Conservation (phyloP, 2,888 invertebrate species). For the Liopterus haemorrhoidalis region DNA sequence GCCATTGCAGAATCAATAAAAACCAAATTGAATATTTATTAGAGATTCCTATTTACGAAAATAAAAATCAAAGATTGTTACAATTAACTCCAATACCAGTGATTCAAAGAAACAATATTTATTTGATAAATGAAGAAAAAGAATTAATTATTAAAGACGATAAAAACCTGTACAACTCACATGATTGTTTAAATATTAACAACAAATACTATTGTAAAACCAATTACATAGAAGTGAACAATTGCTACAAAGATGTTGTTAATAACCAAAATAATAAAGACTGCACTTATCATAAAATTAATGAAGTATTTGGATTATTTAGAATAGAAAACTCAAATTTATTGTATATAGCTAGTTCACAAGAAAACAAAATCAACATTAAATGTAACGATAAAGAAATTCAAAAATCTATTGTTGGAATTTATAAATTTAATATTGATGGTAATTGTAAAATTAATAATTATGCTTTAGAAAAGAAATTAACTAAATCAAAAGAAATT, state of each 20-base stretch:
- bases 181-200: not conserved
- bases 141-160: not conserved
- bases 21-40: not conserved
- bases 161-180: not conserved
- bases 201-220: not conserved
- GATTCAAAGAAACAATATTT: not conserved
- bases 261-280: not conserved
- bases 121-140: constrained; percentile 1
- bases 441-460: not conserved
- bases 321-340: not conserved
- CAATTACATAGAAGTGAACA: not conserved
- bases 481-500: not conserved
- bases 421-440: not conserved
- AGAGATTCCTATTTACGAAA: not conserved
- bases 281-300: not conserved
- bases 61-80: not conserved
- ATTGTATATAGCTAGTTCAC: not conserved
- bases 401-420: not conserved
- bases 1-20: not conserved
- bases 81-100: constrained; percentile 4
- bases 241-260: not conserved
- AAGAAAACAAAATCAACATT: not conserved
- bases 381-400: not conserved
- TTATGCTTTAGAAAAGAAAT: not conserved
- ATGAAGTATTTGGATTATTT: not conserved